Conservation (phyloP, 2,113 vertebrate genomes). For the Bothrops jararaca region DNA sequence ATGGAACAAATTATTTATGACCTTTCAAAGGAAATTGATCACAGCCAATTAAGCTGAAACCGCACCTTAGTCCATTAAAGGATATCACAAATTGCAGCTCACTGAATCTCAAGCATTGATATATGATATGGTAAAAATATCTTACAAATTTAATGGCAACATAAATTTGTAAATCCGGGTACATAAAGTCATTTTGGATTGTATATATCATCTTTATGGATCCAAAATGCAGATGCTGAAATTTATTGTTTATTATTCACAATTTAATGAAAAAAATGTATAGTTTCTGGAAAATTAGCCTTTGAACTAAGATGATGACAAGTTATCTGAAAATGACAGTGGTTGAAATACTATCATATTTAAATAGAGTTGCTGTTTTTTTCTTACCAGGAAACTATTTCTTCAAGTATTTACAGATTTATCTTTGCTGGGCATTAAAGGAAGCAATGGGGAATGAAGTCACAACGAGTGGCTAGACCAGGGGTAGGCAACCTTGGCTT, state of each 20-base stretch:
- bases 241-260: conserved; percentile 49
- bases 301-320: conserved; percentile 35
- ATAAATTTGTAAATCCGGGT: conserved; percentile 1
- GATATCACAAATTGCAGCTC: background rate
- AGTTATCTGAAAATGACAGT: conserved; percentile 21
- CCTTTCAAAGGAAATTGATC: background rate
- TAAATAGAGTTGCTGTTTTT: background rate
- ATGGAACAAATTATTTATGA: background rate
- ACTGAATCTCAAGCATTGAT: background rate
- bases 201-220: conserved; percentile 16
- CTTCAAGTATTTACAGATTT: background rate
- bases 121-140: background rate
- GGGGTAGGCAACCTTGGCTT: too few species aligned
- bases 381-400: background rate
- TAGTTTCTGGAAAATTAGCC: conserved; percentile 36
- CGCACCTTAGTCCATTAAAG: background rate
- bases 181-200: conserved; percentile 30
- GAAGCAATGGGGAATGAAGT: background rate
- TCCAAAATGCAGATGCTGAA: conserved; percentile 39
- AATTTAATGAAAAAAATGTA: conserved; percentile 39
- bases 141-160: background rate
- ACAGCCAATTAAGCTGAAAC: background rate
- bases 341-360: conserved; percentile 22
- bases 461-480: background rate
- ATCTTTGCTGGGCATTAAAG: background rate